Percentiles rank a stretch among this genome's conserved stretches.
phyloP scores from a whole-genome alignment of 2,888 invertebrate genomes.

The Quadroppia sp. region DNA sequence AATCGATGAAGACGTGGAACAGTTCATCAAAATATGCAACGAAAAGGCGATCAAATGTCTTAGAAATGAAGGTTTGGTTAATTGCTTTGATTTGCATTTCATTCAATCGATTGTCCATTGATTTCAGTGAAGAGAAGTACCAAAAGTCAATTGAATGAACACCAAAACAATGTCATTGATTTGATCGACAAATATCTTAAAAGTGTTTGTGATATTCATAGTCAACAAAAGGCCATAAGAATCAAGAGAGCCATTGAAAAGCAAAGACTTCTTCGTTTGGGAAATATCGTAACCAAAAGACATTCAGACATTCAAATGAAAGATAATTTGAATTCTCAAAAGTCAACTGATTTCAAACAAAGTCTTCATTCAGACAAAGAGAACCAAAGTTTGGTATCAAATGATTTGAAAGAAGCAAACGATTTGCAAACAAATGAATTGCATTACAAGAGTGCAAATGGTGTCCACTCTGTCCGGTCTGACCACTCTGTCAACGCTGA shows the following conservation, averaged over 20 bases:
- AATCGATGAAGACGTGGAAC: conserved; percentile 78
- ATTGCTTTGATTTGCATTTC: conserved; percentile 10
- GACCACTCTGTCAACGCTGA: conserved; percentile 27
- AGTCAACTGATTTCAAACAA: conserved; percentile 11
- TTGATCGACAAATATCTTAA: conserved; percentile 75
- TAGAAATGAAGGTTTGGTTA: conserved; percentile 59
- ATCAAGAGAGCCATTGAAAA: conserved; percentile 79
- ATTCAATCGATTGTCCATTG: no score
- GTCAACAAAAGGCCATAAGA: conserved; percentile 79
- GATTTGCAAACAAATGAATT: neutral
- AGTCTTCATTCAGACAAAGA: conserved; percentile 20
- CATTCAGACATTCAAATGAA: neutral
- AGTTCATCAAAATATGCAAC: conserved; percentile 74
- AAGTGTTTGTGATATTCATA: conserved; percentile 76
- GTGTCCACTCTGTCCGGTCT: neutral
- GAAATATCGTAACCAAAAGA: conserved; percentile 15
- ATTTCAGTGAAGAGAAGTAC: conserved; percentile 49
- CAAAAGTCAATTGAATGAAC: conserved; percentile 65
- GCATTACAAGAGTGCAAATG: neutral
- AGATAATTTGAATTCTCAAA: neutral
- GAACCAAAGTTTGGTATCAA: neutral
- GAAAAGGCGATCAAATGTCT: conserved; percentile 69
- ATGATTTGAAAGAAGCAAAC: neutral
- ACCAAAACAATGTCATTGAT: conserved; percentile 69
- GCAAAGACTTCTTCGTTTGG: conserved; percentile 64